These are phyloP conservation scores for Anarhynchus alexandrinus DNA, from an alignment of 2,113 vertebrate genomes.

Conservation along the genomic window DNA sequence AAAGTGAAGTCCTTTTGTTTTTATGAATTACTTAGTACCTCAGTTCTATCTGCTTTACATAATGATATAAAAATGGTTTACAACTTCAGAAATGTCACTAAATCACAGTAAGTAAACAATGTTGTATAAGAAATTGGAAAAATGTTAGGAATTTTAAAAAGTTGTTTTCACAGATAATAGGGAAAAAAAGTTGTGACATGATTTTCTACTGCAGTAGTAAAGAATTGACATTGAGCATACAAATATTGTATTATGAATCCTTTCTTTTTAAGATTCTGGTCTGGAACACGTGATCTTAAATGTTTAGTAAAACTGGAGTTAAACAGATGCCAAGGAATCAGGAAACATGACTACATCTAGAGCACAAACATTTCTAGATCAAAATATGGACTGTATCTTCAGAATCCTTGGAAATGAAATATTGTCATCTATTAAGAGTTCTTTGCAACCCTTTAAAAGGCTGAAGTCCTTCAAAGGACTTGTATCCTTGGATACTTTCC, in stretches of 20 bases:
- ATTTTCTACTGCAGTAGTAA: background rate
- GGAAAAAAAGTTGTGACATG: background rate
- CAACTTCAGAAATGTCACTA: background rate
- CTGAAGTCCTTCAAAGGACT: background rate
- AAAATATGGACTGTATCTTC: background rate
- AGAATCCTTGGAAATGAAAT: background rate
- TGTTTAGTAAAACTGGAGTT: background rate
- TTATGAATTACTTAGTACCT: background rate
- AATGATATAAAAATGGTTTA: background rate
- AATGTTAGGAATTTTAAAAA: background rate
- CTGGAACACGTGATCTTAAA: background rate
- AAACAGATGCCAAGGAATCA: background rate
- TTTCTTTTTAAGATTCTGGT: background rate
- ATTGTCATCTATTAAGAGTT: background rate
- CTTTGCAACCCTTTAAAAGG: background rate
- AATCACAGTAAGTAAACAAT: background rate
- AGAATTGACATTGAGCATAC: background rate
- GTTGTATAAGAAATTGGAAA: background rate
- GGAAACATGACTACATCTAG: background rate
- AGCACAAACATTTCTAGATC: background rate
- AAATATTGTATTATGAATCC: background rate
- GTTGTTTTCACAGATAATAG: background rate
- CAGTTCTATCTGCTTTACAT: background rate
- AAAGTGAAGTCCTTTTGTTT: background rate
- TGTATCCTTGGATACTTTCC: background rate